phyloP scores from a whole-genome alignment of 2,888 invertebrate species.

The Ceriagrion tenellum region DNA sequence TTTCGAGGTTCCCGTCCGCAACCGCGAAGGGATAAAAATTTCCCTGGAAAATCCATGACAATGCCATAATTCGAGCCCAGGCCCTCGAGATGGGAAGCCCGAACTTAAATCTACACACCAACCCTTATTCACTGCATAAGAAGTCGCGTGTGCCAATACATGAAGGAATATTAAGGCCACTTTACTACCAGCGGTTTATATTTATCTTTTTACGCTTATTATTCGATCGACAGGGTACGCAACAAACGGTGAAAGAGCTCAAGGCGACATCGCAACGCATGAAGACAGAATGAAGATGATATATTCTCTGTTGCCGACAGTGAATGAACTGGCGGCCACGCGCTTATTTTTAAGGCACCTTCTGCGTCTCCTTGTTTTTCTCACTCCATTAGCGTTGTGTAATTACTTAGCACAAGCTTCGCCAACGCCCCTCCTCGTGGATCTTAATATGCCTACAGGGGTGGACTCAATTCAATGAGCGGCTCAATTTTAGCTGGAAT shows the following conservation, averaged over 20 bases:
- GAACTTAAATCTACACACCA: no score
- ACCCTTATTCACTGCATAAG: no score
- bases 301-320: background rate
- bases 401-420: background rate
- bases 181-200: background rate
- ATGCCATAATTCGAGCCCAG: no score
- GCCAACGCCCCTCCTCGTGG: background rate
- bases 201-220: background rate
- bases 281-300: background rate
- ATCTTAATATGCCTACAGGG: background rate
- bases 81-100: no score
- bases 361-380: background rate
- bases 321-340: conserved; percentile 15
- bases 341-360: background rate
- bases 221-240: background rate
- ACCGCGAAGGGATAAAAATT: no score
- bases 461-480: background rate
- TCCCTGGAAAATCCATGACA: no score
- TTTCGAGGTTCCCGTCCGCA: no score
- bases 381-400: background rate
- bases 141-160: no score
- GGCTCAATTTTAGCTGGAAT: background rate
- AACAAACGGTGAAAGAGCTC: background rate
- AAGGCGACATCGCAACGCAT: background rate
- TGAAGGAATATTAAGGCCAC: no score